Evolutionary conservation across 2,113 vertebrate genomes (phyloP), one percentile per base, ranked within the genome.

Genomic region (Scartelaos histophorus): DNA sequence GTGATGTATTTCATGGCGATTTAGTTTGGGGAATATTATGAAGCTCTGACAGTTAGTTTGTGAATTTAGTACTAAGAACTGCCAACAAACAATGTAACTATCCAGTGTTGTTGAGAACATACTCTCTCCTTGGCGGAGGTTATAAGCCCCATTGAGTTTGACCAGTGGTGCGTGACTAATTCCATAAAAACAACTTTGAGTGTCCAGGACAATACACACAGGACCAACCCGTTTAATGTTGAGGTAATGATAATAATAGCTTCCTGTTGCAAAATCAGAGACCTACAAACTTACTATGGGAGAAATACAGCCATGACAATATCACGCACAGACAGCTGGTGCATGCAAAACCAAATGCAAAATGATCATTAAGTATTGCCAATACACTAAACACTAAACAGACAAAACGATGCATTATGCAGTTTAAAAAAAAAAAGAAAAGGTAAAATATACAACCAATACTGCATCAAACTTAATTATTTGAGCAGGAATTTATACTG

Each of bases 71-170:
- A n/a, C 57, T 16, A 24, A 29, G 12, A 61, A 16, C 34, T 5
- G 11, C 57, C 57, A 61, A 60, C 57, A 60, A 61, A 61, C 58
- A 61, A 58, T 25, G 56, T 58, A 61, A 61, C 58, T 61, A 19
- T 34, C 24, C 25, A 16, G 15, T 34, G 58, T 25, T 29, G 24
- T 16, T 34, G 58, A 34, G 25, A 61, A 61, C 24, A 61, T 16
- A 17, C 15, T 34, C 22, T 34, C 22, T 45, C 22, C 58, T 61
- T 61, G 58, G 58, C 25, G 25, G 58, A 61, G 46, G 19, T n/a
- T 64, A 64, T 46, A 47, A 9, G 34, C n/a, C 0, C 56, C 47
- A 16, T 57, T 57, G 24, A 21, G 68, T 21, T 24, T 47, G 24
- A 43, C 56, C 65, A 49, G 43, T 43, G 16, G 35, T 49, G 38